phyloP scores from a whole-genome alignment of 2,797 vertebrate genomes.

The Smutsia gigantea region DNA sequence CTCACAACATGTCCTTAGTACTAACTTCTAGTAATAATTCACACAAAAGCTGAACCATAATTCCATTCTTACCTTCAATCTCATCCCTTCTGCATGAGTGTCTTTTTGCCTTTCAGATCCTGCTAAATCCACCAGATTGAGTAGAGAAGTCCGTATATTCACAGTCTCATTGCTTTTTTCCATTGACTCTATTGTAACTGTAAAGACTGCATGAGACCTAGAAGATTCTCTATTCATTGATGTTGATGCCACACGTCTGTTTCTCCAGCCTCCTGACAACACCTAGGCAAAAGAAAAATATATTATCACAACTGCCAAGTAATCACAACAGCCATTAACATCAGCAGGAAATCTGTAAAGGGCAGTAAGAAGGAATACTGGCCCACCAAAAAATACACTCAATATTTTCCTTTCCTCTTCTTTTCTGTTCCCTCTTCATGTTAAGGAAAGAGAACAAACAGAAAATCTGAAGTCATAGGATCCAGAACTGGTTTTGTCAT shows the following conservation, averaged over 20 bases:
- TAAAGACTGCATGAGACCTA: constrained; percentile 97
- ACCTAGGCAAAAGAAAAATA: constrained; percentile 85
- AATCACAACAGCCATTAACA: neutral
- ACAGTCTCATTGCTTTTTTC: constrained; percentile 92
- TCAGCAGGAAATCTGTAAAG: neutral
- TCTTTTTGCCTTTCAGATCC: constrained; percentile 97
- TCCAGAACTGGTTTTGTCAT: neutral
- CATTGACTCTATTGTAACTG: constrained; percentile 95
- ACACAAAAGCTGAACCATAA: neutral
- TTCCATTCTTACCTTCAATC: constrained; percentile 91
- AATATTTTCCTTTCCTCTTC: neutral
- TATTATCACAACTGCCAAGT: neutral
- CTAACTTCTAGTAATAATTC: neutral
- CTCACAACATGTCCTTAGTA: neutral
- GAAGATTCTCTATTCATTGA: constrained; percentile 99
- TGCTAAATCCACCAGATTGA: constrained; percentile 97
- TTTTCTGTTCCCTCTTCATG: neutral
- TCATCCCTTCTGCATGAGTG: constrained; percentile 94
- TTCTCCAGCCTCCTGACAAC: constrained; percentile 95
- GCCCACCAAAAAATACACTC: neutral
- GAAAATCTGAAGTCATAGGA: neutral
- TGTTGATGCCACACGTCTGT: constrained; percentile 95
- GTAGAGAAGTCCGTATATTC: constrained; percentile 95
- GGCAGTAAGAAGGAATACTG: neutral
- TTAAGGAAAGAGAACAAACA: neutral